These are phyloP conservation scores for Oriolus oriolus DNA, from an alignment of 2,113 vertebrate genomes.

Conservation along the genomic window DNA sequence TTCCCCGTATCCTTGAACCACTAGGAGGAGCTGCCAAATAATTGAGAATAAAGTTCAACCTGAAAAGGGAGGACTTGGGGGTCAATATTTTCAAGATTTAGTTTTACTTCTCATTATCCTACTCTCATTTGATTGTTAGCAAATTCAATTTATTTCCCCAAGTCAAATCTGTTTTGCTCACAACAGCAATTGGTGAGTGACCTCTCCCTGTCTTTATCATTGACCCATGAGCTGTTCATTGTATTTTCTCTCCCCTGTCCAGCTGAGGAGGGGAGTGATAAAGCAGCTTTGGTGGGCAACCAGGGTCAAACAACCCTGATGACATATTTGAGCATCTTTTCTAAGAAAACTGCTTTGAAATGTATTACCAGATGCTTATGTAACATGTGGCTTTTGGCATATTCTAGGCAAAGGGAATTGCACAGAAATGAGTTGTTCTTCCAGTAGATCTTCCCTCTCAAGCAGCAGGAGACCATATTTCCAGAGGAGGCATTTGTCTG, in stretches of 20 bases:
- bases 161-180: background rate
- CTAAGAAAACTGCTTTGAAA: background rate
- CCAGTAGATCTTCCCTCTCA: background rate
- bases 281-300: background rate
- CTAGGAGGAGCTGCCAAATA: background rate
- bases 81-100: background rate
- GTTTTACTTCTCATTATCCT: background rate
- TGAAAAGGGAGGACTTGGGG: background rate
- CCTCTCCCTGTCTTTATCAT: background rate
- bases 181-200: background rate
- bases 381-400: background rate
- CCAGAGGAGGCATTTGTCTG: background rate
- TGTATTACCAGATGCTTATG: background rate
- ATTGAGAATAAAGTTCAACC: background rate
- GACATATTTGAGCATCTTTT: background rate
- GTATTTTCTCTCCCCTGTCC: background rate
- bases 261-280: background rate
- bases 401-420: background rate
- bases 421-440: background rate
- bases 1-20: rapidly evolving
- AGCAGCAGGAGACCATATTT: background rate
- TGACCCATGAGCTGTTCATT: background rate
- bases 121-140: background rate
- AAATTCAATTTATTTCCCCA: background rate
- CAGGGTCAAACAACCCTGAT: background rate